Evolutionary conservation across 1,140 invertebrate species (phyloP), one percentile per base, ranked within the genome.

Genomic region (Meloidogyne exigua): DNA sequence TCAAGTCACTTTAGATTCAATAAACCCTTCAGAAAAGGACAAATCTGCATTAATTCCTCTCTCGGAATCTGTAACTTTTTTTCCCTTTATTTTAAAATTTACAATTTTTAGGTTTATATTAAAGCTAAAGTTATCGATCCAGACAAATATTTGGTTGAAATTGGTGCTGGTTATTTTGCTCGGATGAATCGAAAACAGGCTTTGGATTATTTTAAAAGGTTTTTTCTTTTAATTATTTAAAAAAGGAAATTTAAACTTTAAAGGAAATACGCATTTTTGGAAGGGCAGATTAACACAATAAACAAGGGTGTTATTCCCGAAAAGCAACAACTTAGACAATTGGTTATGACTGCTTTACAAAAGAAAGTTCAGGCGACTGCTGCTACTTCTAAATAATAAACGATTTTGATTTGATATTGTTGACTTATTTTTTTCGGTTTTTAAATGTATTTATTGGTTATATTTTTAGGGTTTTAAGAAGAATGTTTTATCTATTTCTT

Each of bases 111-210:
- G 83, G 65, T 84, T 42, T 84, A 84, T 73, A 80, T 84, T 21
- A 80, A 79, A 13, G 83, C 76, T 15, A 72, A 78, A 72, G 68
- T 84, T 21, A 42, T 65, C 0, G 80, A 84, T 63, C 83, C 82
- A 26, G 44, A 79, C 39, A 82, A 76, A 28, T 72, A 68, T n/a
- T 68, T 84, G 57, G 79, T 84, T 57, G 83, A 84, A 44, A 84
- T 84, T 57, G 83, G 83, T 67, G 85, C 83, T 13, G 84, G 83
- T 32, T 84, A 84, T 75, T 84, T 82, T 66, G 84, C 83, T 15
- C 77, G 87, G 44, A 79, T 84, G 83, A 72, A 69, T 12, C 68
- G 70, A n/a, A 71, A 86, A n/a, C 77, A 79, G 62, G 85, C 83
- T 15, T 44, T 66, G 10, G 83, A 82, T 12, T 82, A 83, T 76